These are phyloP conservation scores for Aphis craccivora DNA, from an alignment of 1,140 invertebrate species.

Conservation along the genomic window DNA sequence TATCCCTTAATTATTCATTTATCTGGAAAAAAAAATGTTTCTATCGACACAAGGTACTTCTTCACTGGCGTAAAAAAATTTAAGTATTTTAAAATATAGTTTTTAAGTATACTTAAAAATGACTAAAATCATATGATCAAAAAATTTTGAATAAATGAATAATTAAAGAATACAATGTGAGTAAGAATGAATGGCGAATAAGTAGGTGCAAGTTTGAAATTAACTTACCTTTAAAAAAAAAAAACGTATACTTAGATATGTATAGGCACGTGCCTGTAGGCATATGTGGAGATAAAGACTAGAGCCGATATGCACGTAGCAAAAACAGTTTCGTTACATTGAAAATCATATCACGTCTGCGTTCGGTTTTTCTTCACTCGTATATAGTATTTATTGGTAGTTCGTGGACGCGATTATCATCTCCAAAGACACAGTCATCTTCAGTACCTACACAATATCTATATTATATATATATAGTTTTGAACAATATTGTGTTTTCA, in stretches of 20 bases:
- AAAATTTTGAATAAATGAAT: background rate
- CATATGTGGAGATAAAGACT: background rate
- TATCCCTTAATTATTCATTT: background rate
- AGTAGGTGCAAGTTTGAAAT: background rate
- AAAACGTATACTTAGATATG: background rate
- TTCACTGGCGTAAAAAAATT: background rate
- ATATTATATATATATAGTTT: background rate
- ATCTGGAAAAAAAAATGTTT: background rate
- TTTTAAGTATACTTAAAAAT: background rate
- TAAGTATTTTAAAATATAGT: background rate
- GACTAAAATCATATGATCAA: background rate
- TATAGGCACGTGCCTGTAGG: background rate
- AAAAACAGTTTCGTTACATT: background rate
- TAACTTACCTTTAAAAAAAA: background rate
- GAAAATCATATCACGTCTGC: background rate
- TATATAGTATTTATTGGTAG: background rate
- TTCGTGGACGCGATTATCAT: background rate
- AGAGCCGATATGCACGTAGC: background rate
- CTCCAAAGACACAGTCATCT: background rate
- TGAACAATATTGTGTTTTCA: background rate
- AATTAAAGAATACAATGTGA: background rate
- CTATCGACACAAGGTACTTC: background rate
- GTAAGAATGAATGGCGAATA: background rate
- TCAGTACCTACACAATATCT: background rate
- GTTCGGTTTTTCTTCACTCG: background rate